Percentiles rank a stretch among this genome's conserved stretches.
Conservation (phyloP, 2,797 vertebrate species). For the Bufotes viridis region DNA sequence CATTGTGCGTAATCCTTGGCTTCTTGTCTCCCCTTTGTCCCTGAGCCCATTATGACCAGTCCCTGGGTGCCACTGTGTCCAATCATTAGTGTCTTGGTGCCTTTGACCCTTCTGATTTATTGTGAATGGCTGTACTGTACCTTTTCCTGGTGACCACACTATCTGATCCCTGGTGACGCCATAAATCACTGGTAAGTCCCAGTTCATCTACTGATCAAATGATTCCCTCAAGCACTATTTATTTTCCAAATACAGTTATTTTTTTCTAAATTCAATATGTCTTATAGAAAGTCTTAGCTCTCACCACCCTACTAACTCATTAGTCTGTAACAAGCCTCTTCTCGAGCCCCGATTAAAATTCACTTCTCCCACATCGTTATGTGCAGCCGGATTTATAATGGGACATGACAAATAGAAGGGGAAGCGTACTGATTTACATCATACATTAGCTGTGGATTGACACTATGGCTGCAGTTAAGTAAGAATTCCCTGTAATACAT, state of each 20-base stretch:
- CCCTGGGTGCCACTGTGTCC: neutral
- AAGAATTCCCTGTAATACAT: neutral
- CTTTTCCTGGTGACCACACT: neutral
- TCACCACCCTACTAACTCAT: neutral
- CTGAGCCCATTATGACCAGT: neutral
- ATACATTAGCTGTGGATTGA: neutral
- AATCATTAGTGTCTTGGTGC: neutral
- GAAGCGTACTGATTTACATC: neutral
- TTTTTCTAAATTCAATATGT: neutral
- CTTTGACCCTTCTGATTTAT: neutral
- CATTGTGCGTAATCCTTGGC: no score
- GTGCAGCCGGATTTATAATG: constrained; percentile 1
- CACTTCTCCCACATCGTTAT: neutral
- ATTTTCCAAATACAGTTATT: neutral
- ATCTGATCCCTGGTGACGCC: no score
- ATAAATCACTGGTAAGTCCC: neutral
- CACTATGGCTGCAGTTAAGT: neutral
- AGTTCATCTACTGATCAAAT: neutral
- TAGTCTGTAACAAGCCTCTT: neutral
- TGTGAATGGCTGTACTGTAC: neutral
- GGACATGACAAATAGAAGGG: neutral
- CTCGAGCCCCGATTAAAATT: neutral
- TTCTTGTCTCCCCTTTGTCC: no score
- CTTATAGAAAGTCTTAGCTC: neutral
- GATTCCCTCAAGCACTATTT: neutral